phyloP scores from a whole-genome alignment of 2,113 vertebrate genomes.

The Corvus moneduloides region DNA sequence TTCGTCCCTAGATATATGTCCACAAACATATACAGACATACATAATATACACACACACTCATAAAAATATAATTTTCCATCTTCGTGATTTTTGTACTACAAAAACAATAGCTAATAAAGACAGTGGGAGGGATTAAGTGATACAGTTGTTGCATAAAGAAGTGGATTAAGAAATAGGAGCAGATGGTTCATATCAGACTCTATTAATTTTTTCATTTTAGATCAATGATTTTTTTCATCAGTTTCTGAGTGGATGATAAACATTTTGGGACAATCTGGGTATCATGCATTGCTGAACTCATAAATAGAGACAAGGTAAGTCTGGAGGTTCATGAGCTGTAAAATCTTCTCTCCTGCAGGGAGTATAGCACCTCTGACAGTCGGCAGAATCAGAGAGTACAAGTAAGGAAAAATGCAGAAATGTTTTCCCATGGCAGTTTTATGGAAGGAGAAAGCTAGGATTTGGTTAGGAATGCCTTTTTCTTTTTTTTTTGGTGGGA shows the following conservation, averaged over 20 bases:
- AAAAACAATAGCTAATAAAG: not conserved
- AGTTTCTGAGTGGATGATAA: not conserved
- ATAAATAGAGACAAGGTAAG: not conserved
- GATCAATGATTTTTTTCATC: not conserved
- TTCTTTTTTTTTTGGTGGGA: not conserved
- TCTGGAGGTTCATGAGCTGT: not conserved
- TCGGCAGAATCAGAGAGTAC: not conserved
- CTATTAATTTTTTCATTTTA: not conserved
- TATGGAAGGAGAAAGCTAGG: not conserved
- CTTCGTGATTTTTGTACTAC: not conserved
- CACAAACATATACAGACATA: not conserved
- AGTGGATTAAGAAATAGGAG: not conserved
- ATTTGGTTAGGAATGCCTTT: not conserved
- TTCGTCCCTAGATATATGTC: not conserved
- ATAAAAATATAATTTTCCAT: fast-evolving
- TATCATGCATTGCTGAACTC: not conserved
- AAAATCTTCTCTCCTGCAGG: not conserved
- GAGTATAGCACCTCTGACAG: not conserved
- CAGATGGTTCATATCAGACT: not conserved
- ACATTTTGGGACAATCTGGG: not conserved
- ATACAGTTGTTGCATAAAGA: not conserved
- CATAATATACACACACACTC: not conserved
- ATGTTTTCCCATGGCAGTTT: not conserved
- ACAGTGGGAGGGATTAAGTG: not conserved
- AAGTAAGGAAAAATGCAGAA: not conserved